Evolutionary conservation across 2,888 invertebrate genomes (phyloP), one percentile per base, ranked within the genome.

Genomic region (Oxytorus armatus): DNA sequence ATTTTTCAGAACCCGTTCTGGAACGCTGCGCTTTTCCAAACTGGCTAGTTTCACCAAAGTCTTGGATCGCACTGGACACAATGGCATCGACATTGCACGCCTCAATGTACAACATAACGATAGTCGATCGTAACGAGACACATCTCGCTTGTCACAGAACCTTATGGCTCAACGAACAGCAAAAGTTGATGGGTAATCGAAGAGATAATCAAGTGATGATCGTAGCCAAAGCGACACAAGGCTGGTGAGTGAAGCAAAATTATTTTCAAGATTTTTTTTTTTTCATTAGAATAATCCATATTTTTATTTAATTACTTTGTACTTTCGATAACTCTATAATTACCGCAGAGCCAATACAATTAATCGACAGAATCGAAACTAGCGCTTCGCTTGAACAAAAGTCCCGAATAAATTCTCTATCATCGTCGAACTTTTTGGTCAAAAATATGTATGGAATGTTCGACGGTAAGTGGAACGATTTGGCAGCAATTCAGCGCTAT

Each of bases 61-160:
- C 88, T 5, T 91, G 90, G 90, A 85, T 90, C 29, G 89, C 90
- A 4, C 82, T 91, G 80, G 90, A 91, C 75, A 87, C 83, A 21
- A 86, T 87, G 47, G 85, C 87, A 7, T 85, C 86, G 42, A 86
- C 85, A 10, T 85, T 91, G 4, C 82, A 86, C 25, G 86, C 89
- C 1, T 88, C 89, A 11, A 82, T 83, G 18, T 77, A 88, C 83
- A 91, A 89, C 69, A 84, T 91, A 75, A 90, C 90, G 74, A 88
- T 91, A 51, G 83, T 90, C 55, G 88, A 90, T 79, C 86, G 87
- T 63, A 86, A 89, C 75, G 90, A 90, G 81, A 90, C 90, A 0
- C 88, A 86, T 33, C 86, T 89, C 29, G 81, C 85, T 25, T 90
- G 90, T 49, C 88, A 90, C 80, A 79, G 85, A 2, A 79, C 84